phyloP scores from a whole-genome alignment of 2,797 vertebrate genomes.

The Neopelma chrysocephalum region DNA sequence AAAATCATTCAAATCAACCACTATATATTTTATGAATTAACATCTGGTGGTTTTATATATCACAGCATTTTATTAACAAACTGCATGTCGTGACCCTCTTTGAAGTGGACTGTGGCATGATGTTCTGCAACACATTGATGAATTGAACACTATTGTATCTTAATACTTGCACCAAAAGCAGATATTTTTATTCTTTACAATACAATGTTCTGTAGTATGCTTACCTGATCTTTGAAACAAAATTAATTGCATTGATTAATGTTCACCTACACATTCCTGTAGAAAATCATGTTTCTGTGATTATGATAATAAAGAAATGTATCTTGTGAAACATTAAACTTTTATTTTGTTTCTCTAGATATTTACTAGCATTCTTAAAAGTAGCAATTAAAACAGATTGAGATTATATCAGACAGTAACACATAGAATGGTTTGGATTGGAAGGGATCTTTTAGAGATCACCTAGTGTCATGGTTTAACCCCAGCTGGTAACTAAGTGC shows the following conservation, averaged over 20 bases:
- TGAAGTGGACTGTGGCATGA: conserved; percentile 82
- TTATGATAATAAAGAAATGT: conserved; percentile 87
- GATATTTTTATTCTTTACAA: conserved; percentile 76
- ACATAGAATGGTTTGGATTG: background rate
- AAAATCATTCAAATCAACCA: conserved; percentile 82
- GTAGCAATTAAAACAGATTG: background rate
- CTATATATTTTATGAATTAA: conserved; percentile 84
- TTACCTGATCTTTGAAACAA: conserved; percentile 75
- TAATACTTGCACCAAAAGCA: conserved; percentile 78
- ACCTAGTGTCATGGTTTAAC: background rate
- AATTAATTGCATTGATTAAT: conserved; percentile 76
- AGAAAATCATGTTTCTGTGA: conserved; percentile 83
- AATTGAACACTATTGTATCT: conserved; percentile 84
- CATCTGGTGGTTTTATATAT: conserved; percentile 73
- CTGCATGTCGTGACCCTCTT: conserved; percentile 76
- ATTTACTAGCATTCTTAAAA: background rate
- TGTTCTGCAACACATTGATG: conserved; percentile 80
- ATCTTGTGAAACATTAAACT: conserved; percentile 75
- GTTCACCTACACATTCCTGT: conserved; percentile 87
- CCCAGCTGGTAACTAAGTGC: background rate
- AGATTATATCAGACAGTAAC: background rate
- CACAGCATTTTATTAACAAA: conserved; percentile 79
- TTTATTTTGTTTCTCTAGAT: conserved; percentile 55
- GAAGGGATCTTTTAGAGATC: background rate
- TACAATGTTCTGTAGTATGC: conserved; percentile 73